These are phyloP conservation scores for Dione vanillae DNA, from an alignment of 2,888 invertebrate species.

Conservation along the genomic window DNA sequence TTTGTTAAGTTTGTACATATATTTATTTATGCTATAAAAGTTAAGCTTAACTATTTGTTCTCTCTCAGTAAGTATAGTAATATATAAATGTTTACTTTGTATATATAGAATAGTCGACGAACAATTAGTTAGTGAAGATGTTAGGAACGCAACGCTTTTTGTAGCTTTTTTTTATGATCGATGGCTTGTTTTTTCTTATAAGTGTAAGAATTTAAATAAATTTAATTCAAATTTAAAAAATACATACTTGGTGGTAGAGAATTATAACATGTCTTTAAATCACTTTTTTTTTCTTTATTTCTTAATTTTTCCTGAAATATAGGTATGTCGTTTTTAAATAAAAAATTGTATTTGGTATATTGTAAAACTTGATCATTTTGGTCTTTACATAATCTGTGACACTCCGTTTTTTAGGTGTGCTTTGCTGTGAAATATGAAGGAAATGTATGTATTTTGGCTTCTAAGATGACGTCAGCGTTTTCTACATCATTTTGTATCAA, in stretches of 20 bases:
- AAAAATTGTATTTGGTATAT: no score
- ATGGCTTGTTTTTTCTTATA: background rate
- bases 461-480: background rate
- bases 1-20: no score
- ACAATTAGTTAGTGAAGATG: conserved; percentile 1
- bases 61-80: background rate
- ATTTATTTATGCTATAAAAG: no score
- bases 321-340: no score
- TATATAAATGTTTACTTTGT: conserved; percentile 29
- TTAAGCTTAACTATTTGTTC: no score
- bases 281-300: background rate
- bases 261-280: no score
- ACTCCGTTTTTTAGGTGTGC: conserved; percentile 6
- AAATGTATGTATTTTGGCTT: conserved; percentile 8
- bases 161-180: conserved; percentile 2
- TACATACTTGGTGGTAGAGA: background rate
- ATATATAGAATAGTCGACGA: conserved; percentile 18
- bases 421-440: conserved; percentile 10
- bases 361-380: background rate
- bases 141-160: background rate
- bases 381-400: background rate
- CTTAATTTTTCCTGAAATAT: background rate
- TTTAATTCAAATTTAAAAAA: background rate
- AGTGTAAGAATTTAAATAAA: background rate
- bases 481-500: background rate